Base-by-base conservation (phyloP, 2,888 invertebrate species). In the Ichneumoninae sp. region DNA sequence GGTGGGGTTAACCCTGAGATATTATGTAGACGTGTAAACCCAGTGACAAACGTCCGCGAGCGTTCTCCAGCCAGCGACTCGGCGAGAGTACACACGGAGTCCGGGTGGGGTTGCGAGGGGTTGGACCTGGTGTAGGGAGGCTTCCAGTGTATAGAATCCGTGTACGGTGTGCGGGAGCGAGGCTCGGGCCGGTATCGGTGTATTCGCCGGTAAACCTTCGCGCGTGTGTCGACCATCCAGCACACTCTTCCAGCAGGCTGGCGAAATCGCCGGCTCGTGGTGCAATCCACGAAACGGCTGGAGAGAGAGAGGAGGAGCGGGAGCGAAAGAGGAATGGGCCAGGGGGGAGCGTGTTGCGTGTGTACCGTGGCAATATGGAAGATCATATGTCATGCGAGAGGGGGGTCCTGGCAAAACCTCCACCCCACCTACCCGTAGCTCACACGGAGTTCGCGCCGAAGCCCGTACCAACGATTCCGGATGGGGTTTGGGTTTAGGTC, bases 351-450 rank as follows among this genome's bases (percentile, higher is more conserved):
- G 84, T 83, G 87, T 82, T 86, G 85, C 87, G 88, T 90, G 87
- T 89, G 87, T 88, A 86, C 89, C 89, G 82, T 88, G 88, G 92
- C 93, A 93, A 93, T 93, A 93, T 93, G 92, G 92, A 90, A 92
- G 93, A 93, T 93, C 93, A 93, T 93, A 93, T 93, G 93, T 93
- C 93, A 93, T 93, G 91, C 90, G 89, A 88, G 90, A 89, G 90
- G 89, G 89, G 84, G 57, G 57, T 26, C 88, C 89, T 86, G 44
- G 86, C 87, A 85, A 83, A 85, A 85, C 78, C 85, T 87, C 82
- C 71, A 71, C 82, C 63, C 83, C 60, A 57, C 76, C 71, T 85
- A 68, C 68, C 80, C 81, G 81, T 83, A 76, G 66, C 76, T 78
- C 83, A 83, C 79, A 71, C 81, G 84, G 83, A 86, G 83, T 85